Percentiles rank a stretch among this genome's conserved stretches.
These are phyloP conservation scores for Agrenia bidenticulata DNA, from an alignment of 2,888 invertebrate species.

Conservation along the genomic window DNA sequence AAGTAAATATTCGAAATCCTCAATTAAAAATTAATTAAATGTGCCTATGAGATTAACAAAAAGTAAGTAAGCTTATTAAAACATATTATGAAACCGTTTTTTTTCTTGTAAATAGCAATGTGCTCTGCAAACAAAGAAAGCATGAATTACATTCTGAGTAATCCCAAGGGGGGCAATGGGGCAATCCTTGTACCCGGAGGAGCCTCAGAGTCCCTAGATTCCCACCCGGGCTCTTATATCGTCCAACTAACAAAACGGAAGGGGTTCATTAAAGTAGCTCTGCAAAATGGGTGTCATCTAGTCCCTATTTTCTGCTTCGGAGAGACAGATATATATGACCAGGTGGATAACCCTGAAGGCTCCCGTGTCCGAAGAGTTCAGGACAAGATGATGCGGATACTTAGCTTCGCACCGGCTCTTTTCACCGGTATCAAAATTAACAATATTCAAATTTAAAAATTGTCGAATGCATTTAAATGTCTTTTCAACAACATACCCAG, in stretches of 20 bases:
- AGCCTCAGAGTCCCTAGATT: slow-evolving; percentile 56
- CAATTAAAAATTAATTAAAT: no score
- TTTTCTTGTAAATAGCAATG: slow-evolving; percentile 49
- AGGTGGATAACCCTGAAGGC: slow-evolving; percentile 70
- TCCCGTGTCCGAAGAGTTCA: slow-evolving; percentile 70
- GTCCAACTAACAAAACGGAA: slow-evolving; percentile 73
- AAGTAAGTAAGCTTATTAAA: no score
- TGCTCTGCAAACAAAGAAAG: slow-evolving; percentile 66
- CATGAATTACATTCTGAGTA: slow-evolving; percentile 65
- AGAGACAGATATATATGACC: slow-evolving; percentile 80
- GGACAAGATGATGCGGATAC: slow-evolving; percentile 65
- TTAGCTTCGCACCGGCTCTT: slow-evolving; percentile 74
- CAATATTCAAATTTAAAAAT: not conserved
- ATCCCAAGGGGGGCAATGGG: slow-evolving; percentile 60
- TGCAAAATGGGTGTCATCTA: slow-evolving; percentile 75
- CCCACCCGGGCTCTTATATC: slow-evolving; percentile 73
- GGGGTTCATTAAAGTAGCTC: slow-evolving; percentile 73
- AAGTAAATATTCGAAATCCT: no score
- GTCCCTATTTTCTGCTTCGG: slow-evolving; percentile 90
- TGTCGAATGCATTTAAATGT: no score
- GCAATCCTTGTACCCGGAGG: slow-evolving; percentile 82
- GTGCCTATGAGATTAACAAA: not conserved
- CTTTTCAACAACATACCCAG: no score
- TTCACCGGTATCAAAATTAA: slow-evolving; percentile 60
- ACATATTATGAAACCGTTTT: no score